A percentile compares a stretch with the other conserved stretches of the same genome.
These are phyloP conservation scores for Urocyon cinereoargenteus DNA, from an alignment of 2,797 vertebrate genomes.

Conservation along the genomic window DNA sequence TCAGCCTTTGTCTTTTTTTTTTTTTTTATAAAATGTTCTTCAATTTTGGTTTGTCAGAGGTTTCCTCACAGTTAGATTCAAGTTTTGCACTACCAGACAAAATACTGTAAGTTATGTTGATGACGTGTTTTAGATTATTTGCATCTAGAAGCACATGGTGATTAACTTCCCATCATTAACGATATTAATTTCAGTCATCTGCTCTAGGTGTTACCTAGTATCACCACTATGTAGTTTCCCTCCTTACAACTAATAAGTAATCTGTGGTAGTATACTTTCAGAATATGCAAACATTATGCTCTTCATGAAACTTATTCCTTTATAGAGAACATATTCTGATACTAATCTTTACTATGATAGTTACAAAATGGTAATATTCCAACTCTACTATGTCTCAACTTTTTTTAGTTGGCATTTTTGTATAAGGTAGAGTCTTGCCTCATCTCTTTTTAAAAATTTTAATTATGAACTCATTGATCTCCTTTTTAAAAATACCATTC, in stretches of 20 bases:
- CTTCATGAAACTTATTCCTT: background rate
- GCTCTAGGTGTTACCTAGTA: background rate
- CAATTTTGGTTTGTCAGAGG: background rate
- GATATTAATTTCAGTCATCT: background rate
- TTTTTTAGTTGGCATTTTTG: slow-evolving; percentile 13
- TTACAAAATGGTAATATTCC: background rate
- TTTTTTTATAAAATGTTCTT: background rate
- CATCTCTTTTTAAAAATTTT: slow-evolving; percentile 17
- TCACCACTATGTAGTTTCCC: background rate
- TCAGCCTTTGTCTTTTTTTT: background rate
- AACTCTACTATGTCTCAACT: background rate
- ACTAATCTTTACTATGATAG: background rate
- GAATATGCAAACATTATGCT: background rate
- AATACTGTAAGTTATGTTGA: background rate
- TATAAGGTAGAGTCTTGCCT: background rate
- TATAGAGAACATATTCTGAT: background rate
- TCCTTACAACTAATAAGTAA: slow-evolving; percentile 10
- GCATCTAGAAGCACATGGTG: background rate
- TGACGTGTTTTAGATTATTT: background rate
- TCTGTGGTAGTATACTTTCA: background rate
- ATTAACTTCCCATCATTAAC: background rate
- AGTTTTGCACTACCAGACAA: background rate
- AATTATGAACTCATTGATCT: background rate
- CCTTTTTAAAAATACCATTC: background rate
- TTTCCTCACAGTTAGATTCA: background rate